A percentile compares a stretch with the other conserved stretches of the same genome.
Conservation (phyloP, 2,113 vertebrate species). For the Apistogramma diplotaenia region DNA sequence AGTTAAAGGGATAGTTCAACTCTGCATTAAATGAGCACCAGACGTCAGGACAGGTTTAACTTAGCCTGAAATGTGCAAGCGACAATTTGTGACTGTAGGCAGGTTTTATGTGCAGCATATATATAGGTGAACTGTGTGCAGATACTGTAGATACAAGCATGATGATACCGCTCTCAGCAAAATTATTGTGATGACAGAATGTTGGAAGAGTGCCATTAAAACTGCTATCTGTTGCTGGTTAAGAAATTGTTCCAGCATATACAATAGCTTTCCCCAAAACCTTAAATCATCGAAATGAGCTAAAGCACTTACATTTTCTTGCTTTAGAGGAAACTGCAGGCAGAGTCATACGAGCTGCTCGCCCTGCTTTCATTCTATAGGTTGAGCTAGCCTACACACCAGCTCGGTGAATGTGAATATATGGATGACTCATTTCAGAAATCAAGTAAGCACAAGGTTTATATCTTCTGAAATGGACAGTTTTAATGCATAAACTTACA, state of each 20-base stretch:
- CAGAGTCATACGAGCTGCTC: not conserved
- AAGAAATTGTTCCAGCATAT: not conserved
- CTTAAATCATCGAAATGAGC: not conserved
- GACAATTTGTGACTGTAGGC: not conserved
- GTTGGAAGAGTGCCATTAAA: not conserved
- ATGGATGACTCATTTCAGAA: not conserved
- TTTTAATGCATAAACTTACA: not conserved
- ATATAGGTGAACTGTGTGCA: not conserved
- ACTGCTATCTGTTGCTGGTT: not conserved
- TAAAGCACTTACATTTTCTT: not conserved
- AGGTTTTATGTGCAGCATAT: not conserved
- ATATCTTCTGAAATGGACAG: not conserved
- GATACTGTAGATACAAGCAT: not conserved
- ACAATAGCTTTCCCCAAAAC: not conserved
- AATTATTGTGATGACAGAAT: not conserved
- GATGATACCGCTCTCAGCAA: not conserved
- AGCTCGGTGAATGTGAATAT: not conserved
- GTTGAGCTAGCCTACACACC: not conserved
- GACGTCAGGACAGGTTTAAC: not conserved
- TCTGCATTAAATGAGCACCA: not conserved
- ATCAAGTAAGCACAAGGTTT: not conserved
- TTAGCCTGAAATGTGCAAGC: not conserved
- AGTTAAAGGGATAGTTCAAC: constrained; percentile 4
- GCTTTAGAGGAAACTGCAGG: not conserved
- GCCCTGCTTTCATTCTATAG: not conserved